Conservation (phyloP, 2,797 vertebrate genomes). For the Pampus argenteus region DNA sequence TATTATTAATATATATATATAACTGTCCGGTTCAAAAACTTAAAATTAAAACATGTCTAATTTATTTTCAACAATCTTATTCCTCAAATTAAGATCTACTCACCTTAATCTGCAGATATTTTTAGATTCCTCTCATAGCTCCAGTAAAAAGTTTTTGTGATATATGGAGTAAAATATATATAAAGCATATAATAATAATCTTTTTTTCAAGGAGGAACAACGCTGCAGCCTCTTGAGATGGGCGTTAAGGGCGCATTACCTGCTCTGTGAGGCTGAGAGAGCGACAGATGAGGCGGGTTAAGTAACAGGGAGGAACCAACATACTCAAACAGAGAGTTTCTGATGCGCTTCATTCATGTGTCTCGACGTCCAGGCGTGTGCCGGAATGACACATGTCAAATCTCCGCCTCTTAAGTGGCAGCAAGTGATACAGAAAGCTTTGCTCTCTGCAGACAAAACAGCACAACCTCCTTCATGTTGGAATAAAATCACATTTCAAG, state of each 20-base stretch:
- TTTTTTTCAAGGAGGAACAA: not conserved
- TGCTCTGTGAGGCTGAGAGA: conserved; percentile 14
- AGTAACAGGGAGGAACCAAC: conserved; percentile 5
- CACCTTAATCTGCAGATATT: conserved; percentile 56
- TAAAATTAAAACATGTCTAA: not conserved
- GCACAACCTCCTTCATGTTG: not conserved
- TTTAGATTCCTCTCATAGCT: conserved; percentile 13
- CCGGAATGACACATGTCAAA: not conserved
- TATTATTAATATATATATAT: too few relatives aligned
- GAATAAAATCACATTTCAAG: not conserved
- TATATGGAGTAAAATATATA: too few relatives aligned
- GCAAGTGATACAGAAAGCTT: not conserved
- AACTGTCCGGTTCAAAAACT: not conserved
- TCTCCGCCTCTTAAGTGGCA: not conserved
- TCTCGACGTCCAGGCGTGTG: not conserved
- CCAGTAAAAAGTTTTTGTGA: not conserved
- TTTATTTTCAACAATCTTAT: not conserved
- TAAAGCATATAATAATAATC: not conserved
- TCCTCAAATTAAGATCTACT: conserved; percentile 30
- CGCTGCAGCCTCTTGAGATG: conserved; percentile 22
- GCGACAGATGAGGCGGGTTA: conserved; percentile 5
- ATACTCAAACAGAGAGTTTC: not conserved
- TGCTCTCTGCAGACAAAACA: not conserved
- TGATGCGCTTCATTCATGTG: not conserved
- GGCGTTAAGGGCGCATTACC: conserved; percentile 15